A percentile compares a stretch with the other conserved stretches of the same genome.
Conservation (phyloP, 2,888 invertebrate species). For the Atherix ibis region DNA sequence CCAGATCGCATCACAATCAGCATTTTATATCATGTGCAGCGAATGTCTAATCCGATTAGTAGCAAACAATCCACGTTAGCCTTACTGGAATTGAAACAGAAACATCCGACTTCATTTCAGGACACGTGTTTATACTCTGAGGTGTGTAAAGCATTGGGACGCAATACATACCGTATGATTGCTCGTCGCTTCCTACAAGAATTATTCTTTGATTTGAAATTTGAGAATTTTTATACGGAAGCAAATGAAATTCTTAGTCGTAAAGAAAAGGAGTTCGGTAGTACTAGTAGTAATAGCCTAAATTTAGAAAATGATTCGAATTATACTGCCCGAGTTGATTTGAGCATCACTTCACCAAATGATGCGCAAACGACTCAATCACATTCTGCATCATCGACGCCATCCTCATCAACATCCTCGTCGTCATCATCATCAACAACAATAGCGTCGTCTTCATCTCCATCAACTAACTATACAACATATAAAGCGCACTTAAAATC, state of each 20-base stretch:
- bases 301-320: constrained; percentile 5
- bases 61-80: constrained; percentile 68
- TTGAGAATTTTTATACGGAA: constrained; percentile 43
- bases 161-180: constrained; percentile 64
- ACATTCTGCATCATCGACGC: not conserved
- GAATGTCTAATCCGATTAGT: constrained; percentile 63
- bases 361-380: not conserved
- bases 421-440: not conserved
- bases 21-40: constrained; percentile 54
- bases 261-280: constrained; percentile 16
- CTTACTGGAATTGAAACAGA: constrained; percentile 58
- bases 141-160: constrained; percentile 61
- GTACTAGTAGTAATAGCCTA: constrained; percentile 10
- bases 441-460: not conserved
- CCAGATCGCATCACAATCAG: constrained; percentile 27
- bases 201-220: constrained; percentile 72
- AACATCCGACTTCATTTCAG: constrained; percentile 55
- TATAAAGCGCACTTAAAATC: constrained; percentile 21
- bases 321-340: no score
- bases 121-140: constrained; percentile 89
- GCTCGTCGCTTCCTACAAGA: constrained; percentile 84
- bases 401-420: not conserved
- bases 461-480: not conserved
- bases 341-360: not conserved
- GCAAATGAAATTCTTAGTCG: constrained; percentile 35